Percentiles rank a stretch among this genome's conserved stretches.
Conservation (phyloP, 2,888 invertebrate species). For the Ypsolopha sequella region DNA sequence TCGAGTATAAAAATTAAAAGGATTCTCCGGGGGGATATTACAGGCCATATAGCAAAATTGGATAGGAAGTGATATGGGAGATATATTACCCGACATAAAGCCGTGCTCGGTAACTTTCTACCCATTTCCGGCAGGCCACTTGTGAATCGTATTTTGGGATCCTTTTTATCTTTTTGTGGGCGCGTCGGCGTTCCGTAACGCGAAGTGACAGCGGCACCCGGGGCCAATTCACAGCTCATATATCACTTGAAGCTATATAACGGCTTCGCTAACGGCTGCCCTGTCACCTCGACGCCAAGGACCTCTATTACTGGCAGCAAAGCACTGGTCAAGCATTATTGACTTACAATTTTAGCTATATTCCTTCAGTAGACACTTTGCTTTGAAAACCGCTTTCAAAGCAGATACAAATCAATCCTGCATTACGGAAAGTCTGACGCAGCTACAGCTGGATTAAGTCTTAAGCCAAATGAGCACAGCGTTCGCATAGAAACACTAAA, state of each 20-base stretch:
- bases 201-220: conserved; percentile 61
- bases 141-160: conserved; percentile 65
- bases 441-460: not conserved
- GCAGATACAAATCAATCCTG: not conserved
- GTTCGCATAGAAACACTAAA: not conserved
- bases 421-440: not conserved
- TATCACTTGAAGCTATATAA: conserved; percentile 58
- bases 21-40: conserved; percentile 51
- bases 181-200: conserved; percentile 38
- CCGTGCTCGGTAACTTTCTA: conserved; percentile 60
- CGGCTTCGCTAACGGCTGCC: conserved; percentile 57
- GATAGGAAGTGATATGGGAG: conserved; percentile 57
- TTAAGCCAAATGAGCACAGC: not conserved
- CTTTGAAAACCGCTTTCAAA: too few relatives aligned
- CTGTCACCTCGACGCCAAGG: conserved; percentile 57
- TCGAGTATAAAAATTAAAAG: conserved; percentile 49
- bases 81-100: conserved; percentile 65
- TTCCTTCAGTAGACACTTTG: too few relatives aligned
- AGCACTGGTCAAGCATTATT: not conserved
- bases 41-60: conserved; percentile 65
- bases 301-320: conserved; percentile 10
- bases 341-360: not conserved
- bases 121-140: conserved; percentile 66
- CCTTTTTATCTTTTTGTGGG: conserved; percentile 66
- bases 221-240: conserved; percentile 65